Conservation (phyloP, 2,888 invertebrate species). For the Drosophila lacicola region DNA sequence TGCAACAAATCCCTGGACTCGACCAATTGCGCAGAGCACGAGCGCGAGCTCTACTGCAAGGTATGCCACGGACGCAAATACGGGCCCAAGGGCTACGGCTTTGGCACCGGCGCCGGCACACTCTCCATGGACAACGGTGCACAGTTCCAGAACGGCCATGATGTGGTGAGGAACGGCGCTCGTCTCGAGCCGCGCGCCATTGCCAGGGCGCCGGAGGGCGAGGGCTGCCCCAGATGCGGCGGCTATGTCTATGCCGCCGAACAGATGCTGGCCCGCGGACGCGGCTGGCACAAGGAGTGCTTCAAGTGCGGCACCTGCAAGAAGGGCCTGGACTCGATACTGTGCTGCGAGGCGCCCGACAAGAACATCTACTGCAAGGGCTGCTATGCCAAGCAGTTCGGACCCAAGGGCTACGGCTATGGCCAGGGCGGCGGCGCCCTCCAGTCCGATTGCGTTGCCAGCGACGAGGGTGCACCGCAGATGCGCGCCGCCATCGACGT, state of each 20-base stretch:
- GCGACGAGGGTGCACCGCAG: constrained; percentile 86
- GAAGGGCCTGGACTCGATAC: constrained; percentile 95
- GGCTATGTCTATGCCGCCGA: constrained; percentile 98
- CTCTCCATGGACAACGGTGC: constrained; percentile 76
- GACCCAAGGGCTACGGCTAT: constrained; percentile 98
- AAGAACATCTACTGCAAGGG: constrained; percentile 99
- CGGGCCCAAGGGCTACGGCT: constrained; percentile 71
- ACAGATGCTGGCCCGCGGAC: constrained; percentile 90
- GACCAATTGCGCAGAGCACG: constrained; percentile 73
- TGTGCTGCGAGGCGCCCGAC: constrained; percentile 97
- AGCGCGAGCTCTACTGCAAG: constrained; percentile 73
- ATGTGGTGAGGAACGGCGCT: constrained; percentile 87
- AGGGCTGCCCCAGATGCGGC: constrained; percentile 96
- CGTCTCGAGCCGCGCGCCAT: constrained; percentile 90
- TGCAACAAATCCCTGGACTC: constrained; percentile 77
- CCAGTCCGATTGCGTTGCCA: constrained; percentile 94
- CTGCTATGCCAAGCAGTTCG: constrained; percentile 98
- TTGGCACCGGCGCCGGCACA: constrained; percentile 73
- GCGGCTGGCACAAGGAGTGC: constrained; percentile 94
- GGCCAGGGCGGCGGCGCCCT: constrained; percentile 98
- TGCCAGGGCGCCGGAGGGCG: constrained; percentile 93
- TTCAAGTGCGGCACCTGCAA: constrained; percentile 95
- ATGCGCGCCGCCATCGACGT: constrained; percentile 91
- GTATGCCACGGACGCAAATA: constrained; percentile 71
- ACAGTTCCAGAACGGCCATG: constrained; percentile 71